Conservation (phyloP, 2,113 vertebrate species). For the Ornithorhynchus anatinus region DNA sequence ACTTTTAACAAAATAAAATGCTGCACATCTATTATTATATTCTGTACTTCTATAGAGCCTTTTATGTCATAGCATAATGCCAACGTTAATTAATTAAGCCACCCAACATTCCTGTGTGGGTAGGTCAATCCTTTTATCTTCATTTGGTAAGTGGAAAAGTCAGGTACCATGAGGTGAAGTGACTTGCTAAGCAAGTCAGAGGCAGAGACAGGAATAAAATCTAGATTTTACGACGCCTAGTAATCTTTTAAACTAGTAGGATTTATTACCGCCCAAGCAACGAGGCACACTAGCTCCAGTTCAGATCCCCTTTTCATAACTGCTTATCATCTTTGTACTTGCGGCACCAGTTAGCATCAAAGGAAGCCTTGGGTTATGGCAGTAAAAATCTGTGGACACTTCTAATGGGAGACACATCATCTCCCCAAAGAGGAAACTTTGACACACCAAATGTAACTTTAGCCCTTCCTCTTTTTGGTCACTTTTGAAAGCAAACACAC, state of each 20-base stretch:
- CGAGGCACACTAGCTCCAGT: background rate
- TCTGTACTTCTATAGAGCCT: conserved; percentile 27
- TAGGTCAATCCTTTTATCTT: conserved; percentile 27
- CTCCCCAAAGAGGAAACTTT: too few relatives aligned
- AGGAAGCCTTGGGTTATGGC: too few relatives aligned
- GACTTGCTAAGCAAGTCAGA: background rate
- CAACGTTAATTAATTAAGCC: conserved; percentile 34
- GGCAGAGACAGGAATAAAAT: conserved; percentile 1
- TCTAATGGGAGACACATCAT: too few relatives aligned
- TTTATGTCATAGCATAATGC: conserved; percentile 30
- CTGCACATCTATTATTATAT: conserved; percentile 24
- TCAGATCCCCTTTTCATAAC: background rate
- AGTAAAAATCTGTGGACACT: too few relatives aligned
- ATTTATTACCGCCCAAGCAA: background rate
- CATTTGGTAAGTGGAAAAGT: conserved; percentile 14
- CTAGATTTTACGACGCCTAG: background rate
- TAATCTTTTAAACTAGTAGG: background rate
- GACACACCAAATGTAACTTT: too few relatives aligned
- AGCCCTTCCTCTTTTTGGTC: too few relatives aligned
- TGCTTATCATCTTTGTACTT: background rate
- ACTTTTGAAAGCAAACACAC: too few relatives aligned
- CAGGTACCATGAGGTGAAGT: background rate
- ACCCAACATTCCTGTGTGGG: conserved; percentile 20
- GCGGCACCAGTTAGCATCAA: background rate
- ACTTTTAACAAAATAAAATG: too few relatives aligned